Evolutionary conservation across 2,113 vertebrate species (phyloP).

Genomic region (Phocoena phocoena): DNA sequence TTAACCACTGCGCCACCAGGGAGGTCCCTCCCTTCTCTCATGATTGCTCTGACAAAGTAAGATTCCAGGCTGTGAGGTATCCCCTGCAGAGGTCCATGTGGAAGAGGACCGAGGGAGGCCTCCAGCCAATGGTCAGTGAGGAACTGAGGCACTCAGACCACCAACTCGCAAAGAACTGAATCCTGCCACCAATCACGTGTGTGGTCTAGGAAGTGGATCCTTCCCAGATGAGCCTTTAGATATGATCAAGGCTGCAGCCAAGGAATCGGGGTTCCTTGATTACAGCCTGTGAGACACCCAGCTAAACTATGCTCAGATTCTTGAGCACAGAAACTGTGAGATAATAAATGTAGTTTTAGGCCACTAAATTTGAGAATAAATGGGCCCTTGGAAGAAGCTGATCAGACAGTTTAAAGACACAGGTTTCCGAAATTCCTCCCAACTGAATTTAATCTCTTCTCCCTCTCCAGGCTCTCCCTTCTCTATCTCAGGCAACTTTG

Average conservation of each 20-base stretch:
- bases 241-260: not conserved
- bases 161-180: not conserved
- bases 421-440: too few relatives aligned
- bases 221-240: not conserved
- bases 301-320: not conserved
- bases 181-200: not conserved
- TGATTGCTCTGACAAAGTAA: not conserved
- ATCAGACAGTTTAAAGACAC: not conserved
- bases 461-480: not conserved
- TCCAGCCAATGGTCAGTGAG: not conserved
- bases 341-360: not conserved
- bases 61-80: not conserved
- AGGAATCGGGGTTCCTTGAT: not conserved
- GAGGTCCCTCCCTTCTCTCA: not conserved
- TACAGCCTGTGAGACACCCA: too few relatives aligned
- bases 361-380: not conserved
- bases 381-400: not conserved
- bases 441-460: not conserved
- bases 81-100: not conserved
- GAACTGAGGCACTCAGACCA: not conserved
- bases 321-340: not conserved
- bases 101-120: not conserved
- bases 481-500: not conserved
- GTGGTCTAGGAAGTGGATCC: not conserved
- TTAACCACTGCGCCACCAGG: too few relatives aligned